Conservation (phyloP, 2,113 vertebrate species). For the Australoheros scitulus region DNA sequence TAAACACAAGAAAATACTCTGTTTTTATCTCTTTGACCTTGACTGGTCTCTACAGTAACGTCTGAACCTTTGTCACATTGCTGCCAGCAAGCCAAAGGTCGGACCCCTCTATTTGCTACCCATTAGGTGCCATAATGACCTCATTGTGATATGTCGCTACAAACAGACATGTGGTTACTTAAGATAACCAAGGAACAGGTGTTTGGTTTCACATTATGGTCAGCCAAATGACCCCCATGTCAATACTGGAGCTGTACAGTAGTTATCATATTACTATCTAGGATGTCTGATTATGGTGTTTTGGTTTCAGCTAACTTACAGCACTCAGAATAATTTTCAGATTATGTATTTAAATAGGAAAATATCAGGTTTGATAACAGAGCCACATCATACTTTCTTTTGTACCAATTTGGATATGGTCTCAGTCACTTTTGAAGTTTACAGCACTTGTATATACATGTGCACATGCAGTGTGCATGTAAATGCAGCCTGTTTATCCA, state of each 20-base stretch:
- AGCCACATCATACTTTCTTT: conserved; percentile 3
- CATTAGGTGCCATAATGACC: conserved; percentile 54
- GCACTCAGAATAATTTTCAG: conserved; percentile 34
- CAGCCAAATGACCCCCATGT: conserved; percentile 50
- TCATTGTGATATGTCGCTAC: conserved; percentile 42
- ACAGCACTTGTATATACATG: neutral
- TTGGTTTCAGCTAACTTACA: conserved; percentile 31
- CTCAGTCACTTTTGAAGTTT: neutral
- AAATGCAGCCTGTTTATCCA: conserved; percentile 42
- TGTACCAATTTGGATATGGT: conserved; percentile 15
- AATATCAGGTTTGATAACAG: conserved; percentile 20
- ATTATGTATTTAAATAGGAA: conserved; percentile 33
- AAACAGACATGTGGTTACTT: conserved; percentile 24
- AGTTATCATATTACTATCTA: conserved; percentile 26
- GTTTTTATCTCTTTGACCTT: conserved; percentile 34
- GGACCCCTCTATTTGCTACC: conserved; percentile 14
- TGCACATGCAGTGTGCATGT: neutral
- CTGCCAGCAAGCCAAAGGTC: conserved; percentile 16
- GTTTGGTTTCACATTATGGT: conserved; percentile 55
- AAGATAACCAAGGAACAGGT: conserved; percentile 60
- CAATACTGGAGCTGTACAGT: conserved; percentile 16
- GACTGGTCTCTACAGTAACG: conserved; percentile 12
- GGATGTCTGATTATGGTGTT: conserved; percentile 36
- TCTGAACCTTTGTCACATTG: conserved; percentile 22
- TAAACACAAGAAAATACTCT: neutral